A percentile compares a stretch with the other conserved stretches of the same genome.
phyloP scores from a whole-genome alignment of 2,888 invertebrate species.

The Meteorus cinctellus region DNA sequence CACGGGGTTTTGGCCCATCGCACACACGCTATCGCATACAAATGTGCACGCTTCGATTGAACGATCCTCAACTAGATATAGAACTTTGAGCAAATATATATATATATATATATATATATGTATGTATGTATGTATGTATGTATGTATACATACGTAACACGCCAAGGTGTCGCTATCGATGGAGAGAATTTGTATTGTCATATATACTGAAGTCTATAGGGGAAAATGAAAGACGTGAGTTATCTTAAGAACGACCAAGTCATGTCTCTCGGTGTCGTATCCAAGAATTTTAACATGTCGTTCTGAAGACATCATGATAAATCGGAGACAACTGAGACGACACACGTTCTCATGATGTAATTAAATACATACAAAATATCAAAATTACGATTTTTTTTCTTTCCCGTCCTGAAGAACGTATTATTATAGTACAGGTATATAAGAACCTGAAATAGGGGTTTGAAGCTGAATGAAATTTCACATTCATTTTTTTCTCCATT shows the following conservation, averaged over 20 bases:
- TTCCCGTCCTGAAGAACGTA: too few species aligned
- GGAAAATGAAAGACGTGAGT: slow-evolving; percentile 15
- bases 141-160: not conserved
- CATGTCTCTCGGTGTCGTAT: not conserved
- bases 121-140: too few species aligned
- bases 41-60: slow-evolving; percentile 16
- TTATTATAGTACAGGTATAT: too few species aligned
- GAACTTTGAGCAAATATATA: not conserved
- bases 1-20: slow-evolving; percentile 13
- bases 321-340: too few species aligned
- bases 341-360: too few species aligned
- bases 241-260: not conserved
- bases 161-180: slow-evolving; percentile 1
- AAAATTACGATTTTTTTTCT: too few species aligned
- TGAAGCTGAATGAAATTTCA: too few species aligned
- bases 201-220: not conserved
- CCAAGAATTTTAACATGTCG: not conserved
- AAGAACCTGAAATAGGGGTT: too few species aligned
- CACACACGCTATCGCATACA: slow-evolving; percentile 5
- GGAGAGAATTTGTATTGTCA: not conserved
- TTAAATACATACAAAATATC: too few species aligned
- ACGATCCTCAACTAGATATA: not conserved
- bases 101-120: not conserved
- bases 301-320: not conserved
- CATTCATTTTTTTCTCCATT: too few species aligned